Base-by-base conservation (phyloP, 2,113 vertebrate genomes). In the Albula glossodonta region DNA sequence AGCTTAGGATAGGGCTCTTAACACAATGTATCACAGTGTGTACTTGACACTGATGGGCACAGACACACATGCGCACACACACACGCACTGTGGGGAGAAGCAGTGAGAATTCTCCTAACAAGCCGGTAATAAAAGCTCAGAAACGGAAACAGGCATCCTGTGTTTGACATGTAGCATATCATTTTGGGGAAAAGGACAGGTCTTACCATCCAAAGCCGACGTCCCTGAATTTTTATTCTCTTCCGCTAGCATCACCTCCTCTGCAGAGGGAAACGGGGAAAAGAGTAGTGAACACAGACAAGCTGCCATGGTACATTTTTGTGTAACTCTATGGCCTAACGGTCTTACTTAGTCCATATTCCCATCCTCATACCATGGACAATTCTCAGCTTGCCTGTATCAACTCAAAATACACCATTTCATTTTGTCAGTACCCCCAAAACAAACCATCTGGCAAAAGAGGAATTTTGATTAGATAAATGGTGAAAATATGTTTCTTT, bases 171-270 rank as follows among this genome's bases (percentile, higher is more conserved):
- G 15, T 50, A 77, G 50, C 49, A 84, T 22, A 66, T 50, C 48
- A 11, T 74, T 83, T 74, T 60, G 3, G 60, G 31, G 15, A 50
- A 31, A 81, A n/a, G 10, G 50, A 13, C 13, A 83, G 31, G 4
- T 85, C 96, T 97, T 97, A 99, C 98, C 98, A 91, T 99, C 98
- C 91, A 99, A 96, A 19, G 98, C 96, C 17, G 98, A 99, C 4
- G 97, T 97, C 50, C 98, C 98, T 17, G 98, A 92, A 87, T 96
- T 99, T 94, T 99, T 99, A 93, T 99, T 99, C 95, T 99, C 98
- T 95, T 99, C 98, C 56, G 98, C 97, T 53, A 99, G 95, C 98
- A 99, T 99, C 81, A 99, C 98, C 95, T 99, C 98, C 96, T 99
- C 98, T 99, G 93, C 91, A 84, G 41, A 56, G 4, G 80, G 66